Evolutionary conservation across 2,797 vertebrate genomes (phyloP), one percentile per base, ranked within the genome.

Genomic region (Ataeniobius toweri): DNA sequence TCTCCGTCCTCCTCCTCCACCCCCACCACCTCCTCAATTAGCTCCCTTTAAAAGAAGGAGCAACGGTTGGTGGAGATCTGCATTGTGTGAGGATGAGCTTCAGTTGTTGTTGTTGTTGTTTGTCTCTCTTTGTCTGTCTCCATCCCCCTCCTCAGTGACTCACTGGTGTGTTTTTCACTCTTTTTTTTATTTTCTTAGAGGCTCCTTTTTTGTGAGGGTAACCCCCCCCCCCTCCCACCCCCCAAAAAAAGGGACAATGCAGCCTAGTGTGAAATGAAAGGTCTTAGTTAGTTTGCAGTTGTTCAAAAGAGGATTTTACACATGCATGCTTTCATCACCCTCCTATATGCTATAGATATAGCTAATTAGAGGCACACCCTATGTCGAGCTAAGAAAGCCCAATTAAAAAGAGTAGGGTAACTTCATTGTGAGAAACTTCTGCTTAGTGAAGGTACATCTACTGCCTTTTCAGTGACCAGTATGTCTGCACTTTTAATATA

Each of bases 201-300:
- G 88, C 87, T 9, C 22, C 53, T 80, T 80, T 91, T 90, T 91
- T 89, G 86, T 86, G 89, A 83, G 92, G 90, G 85, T 89, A 91
- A 93, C 92, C 88, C 89, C 81, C 46, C 75, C 94, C 36, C 36
- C 36, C 36, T 3, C 31, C 31, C 31, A 1, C 31, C 31, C 3
- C 31, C 31, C 31, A 31, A 31, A 36, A 90, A 95, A 93, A 93
- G 84, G 93, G 85, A 94, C 93, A 93, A 95, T 93, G 94, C 92
- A 94, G 91, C 87, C 88, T 94, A 94, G 91, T 92, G 94, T 95
- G 94, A 94, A 95, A 95, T 94, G 93, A 93, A 94, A 94, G 93
- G 93, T 92, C 93, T 94, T 93, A 93, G 93, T 94, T 93, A 93
- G 93, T 94, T 95, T 93, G 92, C 91, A 92, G 92, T 93, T 89